A percentile compares a stretch with the other conserved stretches of the same genome.
Conservation (phyloP, 2,888 invertebrate species). For the Ashinkailepas kermadecensis region DNA sequence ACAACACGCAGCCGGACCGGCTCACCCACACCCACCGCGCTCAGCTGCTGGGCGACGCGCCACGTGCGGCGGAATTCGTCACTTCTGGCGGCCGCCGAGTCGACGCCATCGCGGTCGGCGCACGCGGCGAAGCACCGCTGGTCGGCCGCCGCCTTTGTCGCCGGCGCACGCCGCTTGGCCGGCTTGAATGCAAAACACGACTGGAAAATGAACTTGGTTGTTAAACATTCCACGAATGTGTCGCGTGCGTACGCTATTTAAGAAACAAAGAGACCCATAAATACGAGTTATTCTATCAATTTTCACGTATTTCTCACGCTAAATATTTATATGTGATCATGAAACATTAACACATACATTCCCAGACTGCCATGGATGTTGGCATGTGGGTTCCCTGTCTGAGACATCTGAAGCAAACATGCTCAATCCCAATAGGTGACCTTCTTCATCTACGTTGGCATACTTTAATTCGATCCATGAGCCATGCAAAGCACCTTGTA, state of each 20-base stretch:
- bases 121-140: not conserved
- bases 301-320: not conserved
- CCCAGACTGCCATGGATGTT: too few species aligned
- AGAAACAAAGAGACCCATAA: not conserved
- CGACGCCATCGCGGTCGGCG: not conserved
- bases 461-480: too few species aligned
- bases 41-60: not conserved
- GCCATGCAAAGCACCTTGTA: too few species aligned
- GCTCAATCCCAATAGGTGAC: too few species aligned
- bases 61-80: not conserved
- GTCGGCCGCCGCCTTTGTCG: not conserved
- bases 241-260: not conserved
- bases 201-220: not conserved
- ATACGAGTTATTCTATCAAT: not conserved
- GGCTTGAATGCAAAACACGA: conserved; percentile 1
- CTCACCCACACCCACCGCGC: not conserved
- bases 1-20: too few species aligned
- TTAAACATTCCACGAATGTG: not conserved
- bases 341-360: not conserved
- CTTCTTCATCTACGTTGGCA: too few species aligned
- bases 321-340: not conserved
- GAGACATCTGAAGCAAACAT: too few species aligned
- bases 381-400: too few species aligned
- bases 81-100: not conserved
- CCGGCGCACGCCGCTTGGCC: too few species aligned